Evolutionary conservation across 2,888 invertebrate species (phyloP).

Genomic region (Drosophila conformis): DNA sequence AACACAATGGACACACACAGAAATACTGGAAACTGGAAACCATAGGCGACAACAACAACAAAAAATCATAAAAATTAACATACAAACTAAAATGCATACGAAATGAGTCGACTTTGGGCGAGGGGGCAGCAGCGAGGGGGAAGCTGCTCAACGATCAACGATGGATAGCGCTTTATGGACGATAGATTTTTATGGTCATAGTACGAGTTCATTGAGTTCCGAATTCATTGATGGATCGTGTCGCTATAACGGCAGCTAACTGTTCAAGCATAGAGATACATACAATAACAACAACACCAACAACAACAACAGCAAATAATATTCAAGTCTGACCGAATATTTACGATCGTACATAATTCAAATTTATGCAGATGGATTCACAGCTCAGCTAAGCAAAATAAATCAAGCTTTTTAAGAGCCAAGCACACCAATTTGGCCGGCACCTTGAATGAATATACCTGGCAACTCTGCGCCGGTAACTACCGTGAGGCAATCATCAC

Average conservation of each 20-base stretch:
- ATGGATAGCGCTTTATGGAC: conserved; percentile 34
- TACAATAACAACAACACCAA: conserved; percentile 33
- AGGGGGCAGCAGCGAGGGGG: conserved; percentile 1
- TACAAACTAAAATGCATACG: conserved; percentile 70
- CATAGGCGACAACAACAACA: conserved; percentile 17
- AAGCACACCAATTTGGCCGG: conserved; percentile 31
- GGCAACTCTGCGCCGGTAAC: conserved; percentile 64
- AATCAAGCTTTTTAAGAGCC: conserved; percentile 61
- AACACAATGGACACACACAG: conserved; percentile 55
- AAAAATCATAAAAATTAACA: conserved; percentile 64
- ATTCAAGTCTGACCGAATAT: conserved; percentile 26
- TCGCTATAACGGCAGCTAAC: conserved; percentile 57
- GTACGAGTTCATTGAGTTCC: conserved; percentile 64
- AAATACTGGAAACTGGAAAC: conserved; percentile 54
- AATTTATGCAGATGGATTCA: conserved; percentile 72
- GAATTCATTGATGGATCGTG: conserved; percentile 73
- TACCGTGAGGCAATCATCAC: conserved; percentile 56
- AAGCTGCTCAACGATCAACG: conserved; percentile 20
- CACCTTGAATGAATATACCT: conserved; percentile 53
- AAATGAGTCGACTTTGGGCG: conserved; percentile 49
- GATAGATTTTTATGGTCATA: conserved; percentile 38
- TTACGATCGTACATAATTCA: conserved; percentile 69
- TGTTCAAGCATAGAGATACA: conserved; percentile 41
- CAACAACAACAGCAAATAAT: conserved; percentile 34
- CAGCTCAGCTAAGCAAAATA: conserved; percentile 47